Evolutionary conservation across 2,888 invertebrate genomes (phyloP).

Genomic region (Acronicta psi): DNA sequence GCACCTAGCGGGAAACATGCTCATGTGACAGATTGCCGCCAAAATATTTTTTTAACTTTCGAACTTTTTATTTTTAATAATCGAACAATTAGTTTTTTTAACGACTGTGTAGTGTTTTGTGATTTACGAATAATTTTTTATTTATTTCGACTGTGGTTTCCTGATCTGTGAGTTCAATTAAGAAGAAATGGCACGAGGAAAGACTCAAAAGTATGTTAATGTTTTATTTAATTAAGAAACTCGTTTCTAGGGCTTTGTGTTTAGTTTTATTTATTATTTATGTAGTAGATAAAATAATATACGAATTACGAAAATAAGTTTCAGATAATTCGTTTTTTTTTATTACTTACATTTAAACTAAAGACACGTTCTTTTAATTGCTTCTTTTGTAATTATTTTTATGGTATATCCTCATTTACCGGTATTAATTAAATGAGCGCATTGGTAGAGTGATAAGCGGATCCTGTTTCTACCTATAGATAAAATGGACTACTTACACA

Average conservation of each 20-base stretch:
- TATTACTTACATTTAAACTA: too few relatives aligned
- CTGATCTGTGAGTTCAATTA: constrained; percentile 62
- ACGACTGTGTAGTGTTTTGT: constrained; percentile 68
- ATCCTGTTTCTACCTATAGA: constrained; percentile 16
- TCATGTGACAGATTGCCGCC: constrained; percentile 85
- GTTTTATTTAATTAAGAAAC: constrained; percentile 26
- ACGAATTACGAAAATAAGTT: too few relatives aligned
- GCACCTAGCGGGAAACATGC: constrained; percentile 84
- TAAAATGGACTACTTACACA: constrained; percentile 4
- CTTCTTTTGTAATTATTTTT: too few relatives aligned
- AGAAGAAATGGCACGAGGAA: constrained; percentile 78
- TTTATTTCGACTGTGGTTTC: constrained; percentile 62
- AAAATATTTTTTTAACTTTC: constrained; percentile 70
- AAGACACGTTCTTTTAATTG: too few relatives aligned
- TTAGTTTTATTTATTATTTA: too few relatives aligned
- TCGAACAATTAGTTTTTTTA: constrained; percentile 49
- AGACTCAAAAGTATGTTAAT: constrained; percentile 77
- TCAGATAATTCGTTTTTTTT: too few relatives aligned
- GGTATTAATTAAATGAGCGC: too few relatives aligned
- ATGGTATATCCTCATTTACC: too few relatives aligned
- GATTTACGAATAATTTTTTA: constrained; percentile 48
- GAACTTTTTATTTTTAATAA: constrained; percentile 57
- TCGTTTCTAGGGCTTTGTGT: too few relatives aligned
- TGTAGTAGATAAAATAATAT: too few relatives aligned
- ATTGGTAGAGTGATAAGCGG: constrained; percentile 22